Conservation (phyloP, 2,113 vertebrate genomes). For the Stigmatopora argus region DNA sequence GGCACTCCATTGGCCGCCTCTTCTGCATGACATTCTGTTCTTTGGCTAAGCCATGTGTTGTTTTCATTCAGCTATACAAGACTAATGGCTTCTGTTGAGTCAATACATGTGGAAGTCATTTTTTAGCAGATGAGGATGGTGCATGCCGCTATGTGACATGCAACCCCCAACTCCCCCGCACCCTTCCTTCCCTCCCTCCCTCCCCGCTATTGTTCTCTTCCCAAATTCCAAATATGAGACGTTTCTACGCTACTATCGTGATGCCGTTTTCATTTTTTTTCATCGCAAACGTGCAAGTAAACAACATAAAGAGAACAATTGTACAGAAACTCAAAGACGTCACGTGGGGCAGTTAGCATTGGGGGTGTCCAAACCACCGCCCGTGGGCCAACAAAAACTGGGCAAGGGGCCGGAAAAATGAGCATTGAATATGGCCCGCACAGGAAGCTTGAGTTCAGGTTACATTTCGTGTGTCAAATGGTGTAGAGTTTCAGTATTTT, state of each 20-base stretch:
- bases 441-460: too few species aligned
- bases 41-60: conserved; percentile 2
- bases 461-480: too few species aligned
- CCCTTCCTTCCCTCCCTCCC: neutral
- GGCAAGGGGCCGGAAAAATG: too few species aligned
- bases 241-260: conserved; percentile 13
- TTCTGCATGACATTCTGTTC: conserved; percentile 7
- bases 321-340: neutral
- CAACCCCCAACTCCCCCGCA: neutral
- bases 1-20: conserved; percentile 29
- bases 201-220: conserved; percentile 49
- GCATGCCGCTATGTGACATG: neutral
- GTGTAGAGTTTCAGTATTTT: too few species aligned
- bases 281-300: neutral
- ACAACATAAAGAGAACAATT: conserved; percentile 2
- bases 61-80: neutral
- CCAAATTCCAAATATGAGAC: conserved; percentile 17
- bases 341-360: too few species aligned
- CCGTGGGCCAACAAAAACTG: too few species aligned
- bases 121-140: conserved; percentile 6
- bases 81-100: neutral
- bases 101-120: conserved; percentile 8
- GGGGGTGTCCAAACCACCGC: too few species aligned
- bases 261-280: conserved; percentile 7
- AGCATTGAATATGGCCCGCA: too few species aligned